phyloP scores from a whole-genome alignment of 2,888 invertebrate species.

The Thera britannica region DNA sequence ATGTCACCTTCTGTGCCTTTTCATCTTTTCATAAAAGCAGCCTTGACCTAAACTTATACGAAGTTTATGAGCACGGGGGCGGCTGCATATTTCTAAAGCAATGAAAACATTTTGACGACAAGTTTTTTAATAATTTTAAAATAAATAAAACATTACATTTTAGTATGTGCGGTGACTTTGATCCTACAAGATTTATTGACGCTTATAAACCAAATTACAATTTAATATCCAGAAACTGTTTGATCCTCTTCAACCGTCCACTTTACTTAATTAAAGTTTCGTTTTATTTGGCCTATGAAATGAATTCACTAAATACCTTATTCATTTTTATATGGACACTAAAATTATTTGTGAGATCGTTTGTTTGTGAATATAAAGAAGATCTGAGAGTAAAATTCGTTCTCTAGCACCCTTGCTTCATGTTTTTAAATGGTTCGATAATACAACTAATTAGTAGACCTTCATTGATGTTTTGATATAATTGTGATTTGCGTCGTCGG shows the following conservation, averaged over 20 bases:
- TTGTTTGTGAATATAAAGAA: conserved; percentile 17
- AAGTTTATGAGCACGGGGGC: conserved; percentile 50
- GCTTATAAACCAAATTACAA: conserved; percentile 45
- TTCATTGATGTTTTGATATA: not conserved
- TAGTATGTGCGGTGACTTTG: conserved; percentile 43
- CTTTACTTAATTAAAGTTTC: conserved; percentile 41
- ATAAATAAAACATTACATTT: conserved; percentile 41
- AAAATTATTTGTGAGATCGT: conserved; percentile 28
- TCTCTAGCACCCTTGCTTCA: not conserved
- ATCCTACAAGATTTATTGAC: conserved; percentile 42
- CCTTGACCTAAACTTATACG: conserved; percentile 48
- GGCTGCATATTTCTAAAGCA: conserved; percentile 50
- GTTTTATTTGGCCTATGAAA: conserved; percentile 40
- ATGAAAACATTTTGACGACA: conserved; percentile 49
- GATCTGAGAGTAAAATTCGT: conserved; percentile 17
- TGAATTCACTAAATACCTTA: conserved; percentile 25
- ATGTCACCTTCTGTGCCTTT: conserved; percentile 34
- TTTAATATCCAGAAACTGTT: conserved; percentile 41
- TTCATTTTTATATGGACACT: conserved; percentile 23
- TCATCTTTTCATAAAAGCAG: conserved; percentile 49
- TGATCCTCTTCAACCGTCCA: conserved; percentile 44
- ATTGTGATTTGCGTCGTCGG: not conserved
- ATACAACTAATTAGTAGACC: not conserved
- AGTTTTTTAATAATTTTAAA: conserved; percentile 46
- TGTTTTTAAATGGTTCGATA: not conserved